These are phyloP conservation scores for Lepus timidus DNA, from an alignment of 2,113 vertebrate genomes.

Conservation along the genomic window DNA sequence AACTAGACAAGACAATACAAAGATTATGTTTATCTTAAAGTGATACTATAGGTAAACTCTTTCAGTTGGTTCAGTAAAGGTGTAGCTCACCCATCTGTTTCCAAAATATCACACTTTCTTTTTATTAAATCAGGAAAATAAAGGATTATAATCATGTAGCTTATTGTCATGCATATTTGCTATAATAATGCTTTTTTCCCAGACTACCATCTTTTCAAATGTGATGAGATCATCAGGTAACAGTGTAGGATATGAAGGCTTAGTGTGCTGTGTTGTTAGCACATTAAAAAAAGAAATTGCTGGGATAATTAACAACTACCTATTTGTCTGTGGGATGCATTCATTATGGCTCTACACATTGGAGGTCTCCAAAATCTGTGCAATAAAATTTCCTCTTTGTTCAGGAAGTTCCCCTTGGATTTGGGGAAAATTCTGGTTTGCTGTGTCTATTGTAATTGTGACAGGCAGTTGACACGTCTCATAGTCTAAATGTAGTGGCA, in stretches of 20 bases:
- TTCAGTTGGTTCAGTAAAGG: constrained; percentile 81
- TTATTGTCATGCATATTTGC: constrained; percentile 85
- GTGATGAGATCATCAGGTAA: constrained; percentile 92
- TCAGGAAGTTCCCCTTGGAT: constrained; percentile 93
- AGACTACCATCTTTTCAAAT: constrained; percentile 88
- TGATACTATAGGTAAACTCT: constrained; percentile 80
- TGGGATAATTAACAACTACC: constrained; percentile 93
- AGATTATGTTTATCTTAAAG: constrained; percentile 87
- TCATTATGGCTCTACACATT: constrained; percentile 91
- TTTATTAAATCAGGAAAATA: constrained; percentile 87
- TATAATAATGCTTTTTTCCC: constrained; percentile 85
- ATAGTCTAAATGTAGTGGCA: constrained; percentile 92
- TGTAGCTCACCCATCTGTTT: constrained; percentile 80
- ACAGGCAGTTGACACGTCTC: constrained; percentile 93
- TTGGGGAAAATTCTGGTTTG: constrained; percentile 92
- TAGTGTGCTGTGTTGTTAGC: constrained; percentile 89
- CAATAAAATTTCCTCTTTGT: constrained; percentile 93
- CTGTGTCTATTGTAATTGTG: constrained; percentile 92
- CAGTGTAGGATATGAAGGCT: constrained; percentile 89
- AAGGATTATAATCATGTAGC: constrained; percentile 81
- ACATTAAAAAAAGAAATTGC: constrained; percentile 92
- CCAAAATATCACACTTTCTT: constrained; percentile 83
- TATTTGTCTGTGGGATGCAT: constrained; percentile 92
- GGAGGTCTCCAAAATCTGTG: constrained; percentile 93
- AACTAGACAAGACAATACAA: constrained; percentile 88